phyloP scores from a whole-genome alignment of 64 coral and sea anemone genomes.

The Exaiptasia diaphana region DNA sequence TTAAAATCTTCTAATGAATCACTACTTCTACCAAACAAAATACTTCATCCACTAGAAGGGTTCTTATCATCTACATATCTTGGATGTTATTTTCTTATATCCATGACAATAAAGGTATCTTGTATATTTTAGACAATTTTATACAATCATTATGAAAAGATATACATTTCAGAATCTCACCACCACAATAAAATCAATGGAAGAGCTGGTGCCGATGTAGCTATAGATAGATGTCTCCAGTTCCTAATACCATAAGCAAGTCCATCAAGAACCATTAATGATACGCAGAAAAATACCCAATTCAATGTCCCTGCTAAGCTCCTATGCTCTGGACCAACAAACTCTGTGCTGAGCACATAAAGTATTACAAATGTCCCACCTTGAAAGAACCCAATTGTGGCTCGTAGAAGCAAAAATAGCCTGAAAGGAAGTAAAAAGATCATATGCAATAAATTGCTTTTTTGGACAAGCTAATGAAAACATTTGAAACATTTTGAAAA shows the following conservation, averaged over 20 bases:
- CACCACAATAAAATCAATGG: slow-evolving; percentile 73
- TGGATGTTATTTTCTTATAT: too few species aligned
- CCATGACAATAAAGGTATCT: too few species aligned
- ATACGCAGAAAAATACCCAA: slow-evolving; percentile 72
- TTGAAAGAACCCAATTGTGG: slow-evolving; percentile 76
- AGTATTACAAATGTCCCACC: slow-evolving; percentile 73
- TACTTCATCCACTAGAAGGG: too few species aligned
- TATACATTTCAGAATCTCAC: slow-evolving; percentile 19
- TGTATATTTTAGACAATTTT: too few species aligned
- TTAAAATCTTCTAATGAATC: too few species aligned
- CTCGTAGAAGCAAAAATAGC: slow-evolving; percentile 67
- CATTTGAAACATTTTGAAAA: too few species aligned
- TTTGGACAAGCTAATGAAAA: background rate
- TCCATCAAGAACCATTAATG: slow-evolving; percentile 70
- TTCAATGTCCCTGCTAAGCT: slow-evolving; percentile 67
- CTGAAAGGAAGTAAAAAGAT: slow-evolving; percentile 29
- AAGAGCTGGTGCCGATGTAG: slow-evolving; percentile 69
- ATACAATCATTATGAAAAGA: too few species aligned
- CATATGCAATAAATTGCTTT: background rate
- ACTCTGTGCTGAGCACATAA: slow-evolving; percentile 78
- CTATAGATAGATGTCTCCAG: slow-evolving; percentile 79
- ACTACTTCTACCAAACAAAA: too few species aligned
- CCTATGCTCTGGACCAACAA: slow-evolving; percentile 84
- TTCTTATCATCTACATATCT: too few species aligned
- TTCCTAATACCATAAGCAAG: slow-evolving; percentile 70